Percentiles rank a stretch among this genome's conserved stretches.
These are phyloP conservation scores for Erithacus rubecula DNA, from an alignment of 2,797 vertebrate species.

Conservation along the genomic window DNA sequence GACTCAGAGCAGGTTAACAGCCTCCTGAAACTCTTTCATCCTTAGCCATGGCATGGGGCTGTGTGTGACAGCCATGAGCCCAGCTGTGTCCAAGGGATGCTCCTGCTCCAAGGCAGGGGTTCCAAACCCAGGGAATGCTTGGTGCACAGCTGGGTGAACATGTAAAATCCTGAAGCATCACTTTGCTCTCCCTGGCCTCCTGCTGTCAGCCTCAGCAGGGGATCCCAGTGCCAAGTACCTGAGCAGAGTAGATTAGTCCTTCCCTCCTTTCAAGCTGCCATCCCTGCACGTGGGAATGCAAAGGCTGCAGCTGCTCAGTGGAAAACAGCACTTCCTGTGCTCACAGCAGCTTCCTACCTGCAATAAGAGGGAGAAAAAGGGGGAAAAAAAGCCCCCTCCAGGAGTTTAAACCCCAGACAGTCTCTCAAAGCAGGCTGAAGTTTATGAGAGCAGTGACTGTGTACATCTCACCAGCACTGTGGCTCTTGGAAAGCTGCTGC, in stretches of 20 bases:
- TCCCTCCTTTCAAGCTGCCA: background rate
- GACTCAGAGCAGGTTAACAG: background rate
- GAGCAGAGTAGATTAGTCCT: background rate
- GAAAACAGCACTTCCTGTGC: background rate
- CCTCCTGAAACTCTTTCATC: background rate
- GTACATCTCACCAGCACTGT: background rate
- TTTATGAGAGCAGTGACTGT: background rate
- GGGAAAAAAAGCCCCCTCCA: background rate
- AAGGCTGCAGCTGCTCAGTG: background rate
- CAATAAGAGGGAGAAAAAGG: background rate
- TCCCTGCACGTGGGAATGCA: background rate
- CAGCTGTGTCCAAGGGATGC: background rate
- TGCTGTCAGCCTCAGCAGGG: background rate
- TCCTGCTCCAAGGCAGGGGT: background rate
- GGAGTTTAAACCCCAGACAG: background rate
- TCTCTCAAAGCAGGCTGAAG: background rate
- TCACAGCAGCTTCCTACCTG: background rate
- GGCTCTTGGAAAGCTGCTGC: background rate
- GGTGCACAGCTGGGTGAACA: background rate
- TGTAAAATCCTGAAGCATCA: background rate
- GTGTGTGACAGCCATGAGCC: accelerated
- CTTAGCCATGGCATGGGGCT: background rate
- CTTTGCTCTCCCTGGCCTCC: background rate
- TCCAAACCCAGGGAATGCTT: background rate
- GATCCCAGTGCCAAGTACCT: background rate